These are phyloP conservation scores for Drosophila rellima DNA, from an alignment of 2,888 invertebrate species.

Conservation along the genomic window DNA sequence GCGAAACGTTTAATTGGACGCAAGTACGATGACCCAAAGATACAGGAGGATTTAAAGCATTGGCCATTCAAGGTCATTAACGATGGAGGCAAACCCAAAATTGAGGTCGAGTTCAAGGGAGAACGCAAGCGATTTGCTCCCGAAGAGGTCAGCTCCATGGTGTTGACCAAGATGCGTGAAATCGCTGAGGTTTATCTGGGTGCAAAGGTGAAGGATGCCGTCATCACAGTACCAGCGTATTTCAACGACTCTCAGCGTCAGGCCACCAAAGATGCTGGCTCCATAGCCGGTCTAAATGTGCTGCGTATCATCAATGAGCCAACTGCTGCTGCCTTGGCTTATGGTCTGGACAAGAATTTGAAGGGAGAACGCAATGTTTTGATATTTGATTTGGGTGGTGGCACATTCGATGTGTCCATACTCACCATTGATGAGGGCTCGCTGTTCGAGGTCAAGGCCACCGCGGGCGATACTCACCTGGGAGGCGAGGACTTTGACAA, in stretches of 20 bases:
- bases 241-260: slow-evolving; percentile 94
- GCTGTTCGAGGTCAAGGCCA: slow-evolving; percentile 92
- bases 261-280: slow-evolving; percentile 96
- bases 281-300: slow-evolving; percentile 94
- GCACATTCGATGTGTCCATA: slow-evolving; percentile 97
- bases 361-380: slow-evolving; percentile 91
- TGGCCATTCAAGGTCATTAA: slow-evolving; percentile 92
- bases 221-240: slow-evolving; percentile 94
- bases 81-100: slow-evolving; percentile 90
- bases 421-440: slow-evolving; percentile 95
- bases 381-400: slow-evolving; percentile 93
- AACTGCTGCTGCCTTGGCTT: slow-evolving; percentile 94
- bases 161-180: slow-evolving; percentile 93
- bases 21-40: slow-evolving; percentile 91
- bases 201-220: slow-evolving; percentile 90
- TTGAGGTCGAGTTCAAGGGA: slow-evolving; percentile 91
- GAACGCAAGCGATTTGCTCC: slow-evolving; percentile 92
- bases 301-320: slow-evolving; percentile 96
- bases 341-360: slow-evolving; percentile 92
- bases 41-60: slow-evolving; percentile 93
- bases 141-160: slow-evolving; percentile 95
- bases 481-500: slow-evolving; percentile 93
- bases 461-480: slow-evolving; percentile 93
- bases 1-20: slow-evolving; percentile 94
- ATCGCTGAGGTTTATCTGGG: slow-evolving; percentile 92